These are phyloP conservation scores for Penaeus vannamei DNA, from an alignment of 1,140 invertebrate genomes.

Conservation along the genomic window DNA sequence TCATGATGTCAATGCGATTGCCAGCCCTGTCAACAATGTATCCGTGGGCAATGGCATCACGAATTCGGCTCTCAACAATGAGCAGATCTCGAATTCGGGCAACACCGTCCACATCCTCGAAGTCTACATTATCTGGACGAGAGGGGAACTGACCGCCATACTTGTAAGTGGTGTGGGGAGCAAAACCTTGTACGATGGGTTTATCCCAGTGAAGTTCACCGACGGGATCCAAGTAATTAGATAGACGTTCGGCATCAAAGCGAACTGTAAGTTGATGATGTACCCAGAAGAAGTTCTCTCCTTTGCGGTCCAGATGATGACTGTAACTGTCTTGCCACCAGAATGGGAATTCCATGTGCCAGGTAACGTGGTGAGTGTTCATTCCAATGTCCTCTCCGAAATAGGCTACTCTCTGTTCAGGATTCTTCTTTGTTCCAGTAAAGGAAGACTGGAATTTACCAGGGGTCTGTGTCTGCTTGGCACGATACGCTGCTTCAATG, in stretches of 20 bases:
- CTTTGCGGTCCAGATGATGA: constrained; percentile 42
- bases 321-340: constrained; percentile 23
- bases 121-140: constrained; percentile 33
- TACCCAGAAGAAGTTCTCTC: constrained; percentile 51
- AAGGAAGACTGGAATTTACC: constrained; percentile 3
- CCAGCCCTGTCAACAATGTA: constrained; percentile 21
- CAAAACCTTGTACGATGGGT: constrained; percentile 30
- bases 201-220: constrained; percentile 41
- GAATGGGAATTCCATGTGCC: constrained; percentile 43
- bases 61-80: constrained; percentile 37
- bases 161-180: constrained; percentile 41
- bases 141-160: constrained; percentile 46
- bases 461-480: constrained; percentile 47
- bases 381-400: constrained; percentile 45
- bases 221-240: constrained; percentile 37
- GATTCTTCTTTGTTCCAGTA: constrained; percentile 31
- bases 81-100: constrained; percentile 29
- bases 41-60: constrained; percentile 41
- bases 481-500: constrained; percentile 21
- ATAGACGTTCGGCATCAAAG: constrained; percentile 44
- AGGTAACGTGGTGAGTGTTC: constrained; percentile 48
- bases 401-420: constrained; percentile 40
- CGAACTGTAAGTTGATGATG: constrained; percentile 42
- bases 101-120: constrained; percentile 44
- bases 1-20: constrained; percentile 19